Evolutionary conservation across 2,888 invertebrate species (phyloP).

Genomic region (Pherbina coryleti): DNA sequence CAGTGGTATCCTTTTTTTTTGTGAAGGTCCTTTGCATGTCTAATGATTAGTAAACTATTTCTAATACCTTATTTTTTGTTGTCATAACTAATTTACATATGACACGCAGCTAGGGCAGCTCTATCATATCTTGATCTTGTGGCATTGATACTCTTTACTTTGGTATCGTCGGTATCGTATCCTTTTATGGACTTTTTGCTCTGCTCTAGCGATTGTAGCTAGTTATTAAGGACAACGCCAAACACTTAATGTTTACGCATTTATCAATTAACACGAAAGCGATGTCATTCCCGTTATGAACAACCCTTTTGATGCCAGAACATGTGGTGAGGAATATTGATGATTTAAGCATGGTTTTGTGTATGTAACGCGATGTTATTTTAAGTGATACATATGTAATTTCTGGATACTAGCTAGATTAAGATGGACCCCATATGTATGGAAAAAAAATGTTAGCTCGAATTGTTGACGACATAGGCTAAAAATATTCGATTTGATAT

Average conservation of each 20-base stretch:
- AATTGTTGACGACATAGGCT: too few relatives aligned
- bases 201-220: slow-evolving; percentile 1
- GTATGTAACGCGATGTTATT: too few relatives aligned
- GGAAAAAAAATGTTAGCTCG: too few relatives aligned
- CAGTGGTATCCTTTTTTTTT: too few relatives aligned
- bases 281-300: slow-evolving; percentile 16
- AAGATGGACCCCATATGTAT: too few relatives aligned
- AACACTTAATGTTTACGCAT: slow-evolving; percentile 50
- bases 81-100: slow-evolving; percentile 60
- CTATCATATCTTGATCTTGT: slow-evolving; percentile 34
- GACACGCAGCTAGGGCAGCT: slow-evolving; percentile 60
- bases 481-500: too few relatives aligned
- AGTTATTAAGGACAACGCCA: slow-evolving; percentile 43
- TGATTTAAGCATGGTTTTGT: slow-evolving; percentile 3
- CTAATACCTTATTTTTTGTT: slow-evolving; percentile 24
- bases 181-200: slow-evolving; percentile 8
- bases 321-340: slow-evolving; percentile 5
- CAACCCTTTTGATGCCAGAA: background rate
- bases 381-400: too few relatives aligned
- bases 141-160: slow-evolving; percentile 29
- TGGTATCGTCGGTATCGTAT: background rate
- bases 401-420: too few relatives aligned
- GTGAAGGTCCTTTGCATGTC: slow-evolving; percentile 56
- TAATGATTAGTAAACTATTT: slow-evolving; percentile 48
- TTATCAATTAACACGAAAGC: slow-evolving; percentile 49